These are phyloP conservation scores for Chionoecetes opilio DNA, from an alignment of 1,140 invertebrate genomes.

Conservation along the genomic window DNA sequence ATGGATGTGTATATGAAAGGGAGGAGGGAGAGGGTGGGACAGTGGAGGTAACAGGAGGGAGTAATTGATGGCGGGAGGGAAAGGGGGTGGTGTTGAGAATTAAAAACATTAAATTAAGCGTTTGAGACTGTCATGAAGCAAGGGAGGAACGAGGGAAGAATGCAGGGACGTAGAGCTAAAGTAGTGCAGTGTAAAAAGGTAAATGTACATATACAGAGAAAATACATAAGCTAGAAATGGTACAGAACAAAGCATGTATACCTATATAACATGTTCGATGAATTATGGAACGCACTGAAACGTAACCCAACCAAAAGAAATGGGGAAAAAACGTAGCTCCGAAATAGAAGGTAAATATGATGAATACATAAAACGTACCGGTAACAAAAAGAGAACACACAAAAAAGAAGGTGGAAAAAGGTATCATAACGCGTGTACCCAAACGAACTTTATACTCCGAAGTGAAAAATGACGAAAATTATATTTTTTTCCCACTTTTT, in stretches of 20 bases:
- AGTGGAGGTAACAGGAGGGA: background rate
- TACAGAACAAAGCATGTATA: too few relatives aligned
- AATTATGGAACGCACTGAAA: too few relatives aligned
- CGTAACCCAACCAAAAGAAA: too few relatives aligned
- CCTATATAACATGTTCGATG: too few relatives aligned
- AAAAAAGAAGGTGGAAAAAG: too few relatives aligned
- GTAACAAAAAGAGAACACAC: too few relatives aligned
- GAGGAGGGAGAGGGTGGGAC: background rate
- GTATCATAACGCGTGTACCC: background rate
- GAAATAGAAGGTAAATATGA: too few relatives aligned
- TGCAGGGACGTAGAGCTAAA: background rate
- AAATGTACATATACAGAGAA: background rate
- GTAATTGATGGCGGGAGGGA: slow-evolving; percentile 3
- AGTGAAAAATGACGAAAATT: background rate
- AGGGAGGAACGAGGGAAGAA: background rate
- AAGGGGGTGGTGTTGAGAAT: background rate
- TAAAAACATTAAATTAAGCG: slow-evolving; percentile 12
- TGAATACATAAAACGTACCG: too few relatives aligned
- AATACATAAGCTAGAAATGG: too few relatives aligned
- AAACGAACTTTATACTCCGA: background rate
- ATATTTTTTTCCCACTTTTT: too few relatives aligned
- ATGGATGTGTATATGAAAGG: background rate
- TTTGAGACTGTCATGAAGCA: background rate
- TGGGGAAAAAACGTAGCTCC: too few relatives aligned
- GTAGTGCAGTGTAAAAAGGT: background rate